Evolutionary conservation across 2,113 vertebrate genomes (phyloP), one percentile per base, ranked within the genome.

Genomic region (Thunnus thynnus): DNA sequence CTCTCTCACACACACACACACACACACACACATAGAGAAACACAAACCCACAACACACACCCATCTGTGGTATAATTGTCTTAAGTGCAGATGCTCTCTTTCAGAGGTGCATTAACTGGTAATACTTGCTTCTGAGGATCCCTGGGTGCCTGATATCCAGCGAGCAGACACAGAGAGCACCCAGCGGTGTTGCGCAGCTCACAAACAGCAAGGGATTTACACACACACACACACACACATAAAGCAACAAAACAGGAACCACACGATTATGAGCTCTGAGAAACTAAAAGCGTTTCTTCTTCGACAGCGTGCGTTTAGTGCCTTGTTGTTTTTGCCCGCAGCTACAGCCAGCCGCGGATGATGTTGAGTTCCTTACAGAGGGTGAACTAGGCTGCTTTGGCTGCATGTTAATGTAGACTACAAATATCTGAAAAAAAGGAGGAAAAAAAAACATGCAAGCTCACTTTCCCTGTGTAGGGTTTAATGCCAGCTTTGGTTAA

Each of bases 261-360:
- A 22, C 85, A 82, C 47, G 86, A 91, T 92, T 90, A 83, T 8
- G 88, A 88, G 92, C 91, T 89, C 82, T 50, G 74, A 87, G 85
- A 89, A 84, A 92, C 85, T 84, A 69, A 79, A 13, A 89, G 85
- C 56, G 85, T 88, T 90, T 89, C 87, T 91, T 92, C 90, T 91
- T 88, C 76, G 86, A 92, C 88, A 89, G 89, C 62, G 62, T 76
- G 86, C 67, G 48, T 92, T 93, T 90, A 92, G 89, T 90, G 88
- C 78, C 80, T 84, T 86, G 89, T 92, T 91, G 93, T 93, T 94
- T 92, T 90, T 62, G 86, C 91, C 89, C 13, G 86, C 76, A 93
- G 93, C 90, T 73, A 92, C 84, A 91, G 91, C 88, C 89, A 62
- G 84, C 86, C 86, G 36, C 77, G 72, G 83, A 92, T 85, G 90